These are phyloP conservation scores for Rhodeus uyekii DNA, from an alignment of 2,797 vertebrate species.

Conservation along the genomic window DNA sequence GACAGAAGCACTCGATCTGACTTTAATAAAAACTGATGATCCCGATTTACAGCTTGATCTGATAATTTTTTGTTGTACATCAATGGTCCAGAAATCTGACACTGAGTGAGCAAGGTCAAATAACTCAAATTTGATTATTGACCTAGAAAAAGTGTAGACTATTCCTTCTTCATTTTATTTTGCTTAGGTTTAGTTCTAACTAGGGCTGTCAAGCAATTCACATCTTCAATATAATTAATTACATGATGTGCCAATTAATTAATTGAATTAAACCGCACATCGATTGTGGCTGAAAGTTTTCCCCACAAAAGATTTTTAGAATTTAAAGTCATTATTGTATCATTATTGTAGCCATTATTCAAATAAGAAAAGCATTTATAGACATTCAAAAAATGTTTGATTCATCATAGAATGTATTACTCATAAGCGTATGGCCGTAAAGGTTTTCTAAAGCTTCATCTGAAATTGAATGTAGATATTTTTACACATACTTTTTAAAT, in stretches of 20 bases:
- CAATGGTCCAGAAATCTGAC: background rate
- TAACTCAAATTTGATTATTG: background rate
- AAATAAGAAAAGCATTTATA: too few relatives aligned
- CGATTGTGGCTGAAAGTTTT: background rate
- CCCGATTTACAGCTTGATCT: background rate
- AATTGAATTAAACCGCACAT: background rate
- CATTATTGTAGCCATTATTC: too few relatives aligned
- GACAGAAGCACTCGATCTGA: too few relatives aligned
- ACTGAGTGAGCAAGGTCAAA: background rate
- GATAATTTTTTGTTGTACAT: background rate
- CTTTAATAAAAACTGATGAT: too few relatives aligned
- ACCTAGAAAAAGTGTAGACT: background rate
- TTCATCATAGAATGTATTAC: too few relatives aligned
- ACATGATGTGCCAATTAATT: background rate
- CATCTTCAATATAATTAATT: too few relatives aligned
- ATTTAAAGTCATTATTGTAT: background rate
- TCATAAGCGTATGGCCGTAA: too few relatives aligned
- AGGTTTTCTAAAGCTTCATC: too few relatives aligned
- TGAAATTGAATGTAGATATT: too few relatives aligned
- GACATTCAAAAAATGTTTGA: too few relatives aligned
- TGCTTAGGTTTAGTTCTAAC: background rate
- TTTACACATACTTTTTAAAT: too few relatives aligned
- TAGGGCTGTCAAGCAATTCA: too few relatives aligned
- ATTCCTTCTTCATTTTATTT: background rate
- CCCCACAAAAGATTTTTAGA: background rate